Evolutionary conservation across 2,888 invertebrate genomes (phyloP), one percentile per base, ranked within the genome.

Genomic region (Diploptera punctata): DNA sequence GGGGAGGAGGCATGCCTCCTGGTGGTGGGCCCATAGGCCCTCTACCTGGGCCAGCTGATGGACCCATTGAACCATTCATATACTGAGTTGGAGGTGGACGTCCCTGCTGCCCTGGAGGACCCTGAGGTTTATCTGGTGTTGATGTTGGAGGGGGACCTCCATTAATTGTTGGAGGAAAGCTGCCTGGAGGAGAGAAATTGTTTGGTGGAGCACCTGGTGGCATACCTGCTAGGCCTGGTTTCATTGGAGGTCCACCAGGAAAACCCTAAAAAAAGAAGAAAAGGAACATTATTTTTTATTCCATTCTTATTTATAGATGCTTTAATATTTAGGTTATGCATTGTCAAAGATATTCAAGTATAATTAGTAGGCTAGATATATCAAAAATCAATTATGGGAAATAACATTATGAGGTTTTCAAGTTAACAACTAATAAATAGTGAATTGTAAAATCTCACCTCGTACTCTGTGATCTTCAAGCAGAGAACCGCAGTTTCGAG

Each of bases 121-220:
- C 26, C n/a, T 16, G 47, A 16, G 44, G 33, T 9, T 47, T 38
- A 16, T 47, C 19, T 29, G 29, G 44, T 24, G 65, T 24, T 16
- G 57, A 57, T 29, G 52, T 33, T 47, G 67, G 38, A 68, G 69
- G 74, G 44, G 73, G 72, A 47, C 65, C 70, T 54, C 75, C 75
- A 67, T 73, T 72, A 60, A 69, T 68, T 62, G 71, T 33, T 29
- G 31, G 49, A 44, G 62, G 49, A n/a, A 70, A 70, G 21, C 62
- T 62, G 62, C 62, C 60, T 24, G 43, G 65, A 18, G 43, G 57
- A 21, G 29, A 31, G 21, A 16, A 26, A 21, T 21, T 38, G 13
- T 31, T n/a, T 62, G 77, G 62, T 29, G 77, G 73, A 61, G 74
- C 71, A 31, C 74, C 77, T 29, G 71, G 13, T 16, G 72, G 31